These are phyloP conservation scores for Petaurus breviceps DNA, from an alignment of 2,113 vertebrate genomes.

Conservation along the genomic window DNA sequence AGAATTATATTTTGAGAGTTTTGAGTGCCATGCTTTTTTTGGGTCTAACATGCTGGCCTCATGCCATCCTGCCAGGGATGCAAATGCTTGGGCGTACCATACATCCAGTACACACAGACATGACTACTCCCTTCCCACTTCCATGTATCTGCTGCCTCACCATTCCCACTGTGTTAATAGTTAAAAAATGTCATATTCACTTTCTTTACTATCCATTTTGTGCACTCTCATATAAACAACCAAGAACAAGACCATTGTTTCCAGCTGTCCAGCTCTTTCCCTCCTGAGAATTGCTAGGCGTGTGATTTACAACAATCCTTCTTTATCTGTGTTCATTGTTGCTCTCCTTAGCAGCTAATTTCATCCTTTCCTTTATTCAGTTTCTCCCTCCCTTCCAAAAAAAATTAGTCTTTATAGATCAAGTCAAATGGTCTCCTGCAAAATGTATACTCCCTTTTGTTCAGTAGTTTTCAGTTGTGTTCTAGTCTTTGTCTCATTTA, in stretches of 20 bases:
- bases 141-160: neutral
- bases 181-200: neutral
- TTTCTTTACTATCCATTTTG: neutral
- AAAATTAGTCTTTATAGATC: neutral
- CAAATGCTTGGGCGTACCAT: neutral
- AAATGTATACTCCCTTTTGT: too few relatives aligned
- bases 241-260: neutral
- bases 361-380: neutral
- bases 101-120: neutral
- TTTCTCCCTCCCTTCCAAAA: neutral
- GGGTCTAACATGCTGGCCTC: neutral
- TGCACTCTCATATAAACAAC: neutral
- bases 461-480: too few relatives aligned
- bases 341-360: neutral
- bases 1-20: neutral
- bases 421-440: neutral
- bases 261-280: neutral
- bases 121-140: neutral
- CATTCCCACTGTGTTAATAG: neutral
- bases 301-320: neutral
- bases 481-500: too few relatives aligned
- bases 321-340: neutral
- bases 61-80: neutral
- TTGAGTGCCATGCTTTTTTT: neutral
- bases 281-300: neutral